A percentile compares a stretch with the other conserved stretches of the same genome.
Evolutionary conservation across 2,888 invertebrate species (phyloP).

Genomic region (Calameuta pallipes): DNA sequence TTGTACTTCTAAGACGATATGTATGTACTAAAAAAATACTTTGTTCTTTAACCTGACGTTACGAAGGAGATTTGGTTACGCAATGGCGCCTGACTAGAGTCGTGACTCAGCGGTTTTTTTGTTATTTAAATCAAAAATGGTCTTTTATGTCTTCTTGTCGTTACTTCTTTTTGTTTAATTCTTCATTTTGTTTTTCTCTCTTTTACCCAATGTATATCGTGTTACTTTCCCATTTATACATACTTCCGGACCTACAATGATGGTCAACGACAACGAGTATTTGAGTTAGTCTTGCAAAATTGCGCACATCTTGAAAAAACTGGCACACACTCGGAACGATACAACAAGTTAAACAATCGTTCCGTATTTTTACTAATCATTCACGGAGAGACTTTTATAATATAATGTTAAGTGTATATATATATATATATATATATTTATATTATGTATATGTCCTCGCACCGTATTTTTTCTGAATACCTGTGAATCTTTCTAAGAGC

Average conservation of each 20-base stretch:
- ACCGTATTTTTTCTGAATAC: neutral
- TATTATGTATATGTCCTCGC: neutral
- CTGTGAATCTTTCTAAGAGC: neutral
- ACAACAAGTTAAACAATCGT: constrained; percentile 5
- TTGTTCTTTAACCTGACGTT: constrained; percentile 39
- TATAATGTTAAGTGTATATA: neutral
- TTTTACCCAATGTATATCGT: neutral
- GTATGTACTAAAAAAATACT: constrained; percentile 57
- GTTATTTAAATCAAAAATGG: neutral
- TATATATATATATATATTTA: neutral
- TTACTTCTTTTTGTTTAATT: neutral
- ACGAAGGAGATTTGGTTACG: constrained; percentile 32
- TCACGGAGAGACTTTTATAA: constrained; percentile 3
- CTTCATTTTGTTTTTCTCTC: neutral
- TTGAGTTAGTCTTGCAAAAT: neutral
- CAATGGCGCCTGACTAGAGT: constrained; percentile 34
- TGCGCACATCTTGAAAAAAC: neutral
- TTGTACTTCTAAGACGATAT: constrained; percentile 56
- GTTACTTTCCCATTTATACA: neutral
- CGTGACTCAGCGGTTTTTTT: neutral
- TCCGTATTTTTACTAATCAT: neutral
- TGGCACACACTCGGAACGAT: constrained; percentile 1
- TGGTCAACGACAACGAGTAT: neutral
- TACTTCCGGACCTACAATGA: neutral
- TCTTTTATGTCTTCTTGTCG: neutral